Evolutionary conservation across 2,888 invertebrate species (phyloP), one percentile per base, ranked within the genome.

Genomic region (Resseliella maxima): DNA sequence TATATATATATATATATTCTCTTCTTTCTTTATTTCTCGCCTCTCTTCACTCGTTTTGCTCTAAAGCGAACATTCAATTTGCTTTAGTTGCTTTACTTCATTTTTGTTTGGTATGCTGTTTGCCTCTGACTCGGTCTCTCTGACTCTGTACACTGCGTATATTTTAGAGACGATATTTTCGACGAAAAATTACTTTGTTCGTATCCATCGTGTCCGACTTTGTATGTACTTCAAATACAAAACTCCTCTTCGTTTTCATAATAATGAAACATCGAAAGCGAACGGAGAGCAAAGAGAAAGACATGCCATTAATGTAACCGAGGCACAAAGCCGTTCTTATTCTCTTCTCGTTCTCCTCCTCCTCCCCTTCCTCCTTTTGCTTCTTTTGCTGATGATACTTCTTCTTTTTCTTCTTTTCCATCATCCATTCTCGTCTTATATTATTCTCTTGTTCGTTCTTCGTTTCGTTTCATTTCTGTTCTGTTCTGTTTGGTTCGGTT

Each of bases 151-250:
- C 72, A 31, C 31, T 72, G 72, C 72, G 72, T 72, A 72, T 18
- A 72, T 72, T 72, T n/a, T 59, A 59, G 59, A 59, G 24, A 59
- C 59, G 59, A 59, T 59, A 59, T 59, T 59, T 59, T 72, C 72
- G 72, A 72, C 72, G 72, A 72, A 72, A 72, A 72, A 72, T 72
- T 72, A 72, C 72, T 72, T 72, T 72, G 72, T 72, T 72, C 72
- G 72, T 72, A 72, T 72, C 27, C 72, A 72, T 72, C 72, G 72
- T 72, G 72, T 72, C 72, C 72, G 72, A 72, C 72, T 72, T 72
- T 72, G 72, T 72, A 72, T 35, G 72, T 72, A 72, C 72, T 72
- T 72, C 72, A 72, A 72, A 72, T 72, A 72, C 72, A 72, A 72
- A 72, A 72, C 72, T 72, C 72, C 72, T 72, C 72, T 72, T 72